phyloP scores from a whole-genome alignment of 1,140 invertebrate genomes.

The Potamilus streckersoni region DNA sequence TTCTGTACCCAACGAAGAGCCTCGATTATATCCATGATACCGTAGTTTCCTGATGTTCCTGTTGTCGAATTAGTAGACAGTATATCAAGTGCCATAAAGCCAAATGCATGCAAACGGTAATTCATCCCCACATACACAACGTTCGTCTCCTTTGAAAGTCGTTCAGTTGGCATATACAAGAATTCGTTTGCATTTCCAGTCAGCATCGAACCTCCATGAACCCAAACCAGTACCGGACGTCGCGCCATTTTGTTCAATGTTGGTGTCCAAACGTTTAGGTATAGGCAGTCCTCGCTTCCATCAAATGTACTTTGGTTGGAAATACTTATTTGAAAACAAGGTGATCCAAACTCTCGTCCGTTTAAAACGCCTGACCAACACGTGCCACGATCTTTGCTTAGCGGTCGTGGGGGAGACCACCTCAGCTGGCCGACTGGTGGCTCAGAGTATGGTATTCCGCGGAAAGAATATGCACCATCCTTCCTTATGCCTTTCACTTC shows the following conservation, averaged over 20 bases:
- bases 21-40: conserved; percentile 90
- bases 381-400: background rate
- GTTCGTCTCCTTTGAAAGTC: conserved; percentile 50
- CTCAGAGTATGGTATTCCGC: conserved; percentile 10
- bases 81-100: conserved; percentile 22
- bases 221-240: conserved; percentile 47
- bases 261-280: conserved; percentile 56
- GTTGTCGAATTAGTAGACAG: conserved; percentile 27
- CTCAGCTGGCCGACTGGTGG: conserved; percentile 8
- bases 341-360: conserved; percentile 1
- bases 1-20: conserved; percentile 91
- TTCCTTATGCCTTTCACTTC: conserved; percentile 2
- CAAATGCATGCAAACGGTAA: conserved; percentile 42
- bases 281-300: conserved; percentile 57
- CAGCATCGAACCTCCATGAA: conserved; percentile 43
- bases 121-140: conserved; percentile 56
- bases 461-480: conserved; percentile 10
- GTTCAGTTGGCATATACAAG: conserved; percentile 4
- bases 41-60: conserved; percentile 90
- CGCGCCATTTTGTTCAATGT: conserved; percentile 24
- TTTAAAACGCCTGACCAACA: conserved; percentile 13
- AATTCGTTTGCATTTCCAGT: conserved; percentile 9
- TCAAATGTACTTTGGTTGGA: background rate
- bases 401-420: conserved; percentile 14
- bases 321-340: conserved; percentile 11